These are phyloP conservation scores for Neodiprion virginianus DNA, from an alignment of 1,140 invertebrate species.

Conservation along the genomic window DNA sequence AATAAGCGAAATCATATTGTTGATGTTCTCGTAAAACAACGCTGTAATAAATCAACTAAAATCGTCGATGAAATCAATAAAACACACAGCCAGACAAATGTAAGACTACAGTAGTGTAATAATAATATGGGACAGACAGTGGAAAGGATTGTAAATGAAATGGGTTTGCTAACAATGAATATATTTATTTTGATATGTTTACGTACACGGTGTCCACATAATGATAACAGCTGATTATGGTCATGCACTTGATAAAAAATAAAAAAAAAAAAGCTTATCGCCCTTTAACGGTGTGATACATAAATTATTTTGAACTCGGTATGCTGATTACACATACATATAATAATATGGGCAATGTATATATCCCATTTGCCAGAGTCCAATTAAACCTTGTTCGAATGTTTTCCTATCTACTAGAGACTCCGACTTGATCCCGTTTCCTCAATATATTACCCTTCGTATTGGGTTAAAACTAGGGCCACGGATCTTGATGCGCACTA, in stretches of 20 bases:
- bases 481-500: too few species aligned
- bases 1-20: neutral
- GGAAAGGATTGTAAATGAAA: constrained; percentile 57
- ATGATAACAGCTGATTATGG: constrained; percentile 59
- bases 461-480: too few species aligned
- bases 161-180: constrained; percentile 59
- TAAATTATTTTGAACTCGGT: neutral
- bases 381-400: too few species aligned
- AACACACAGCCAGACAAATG: constrained; percentile 27
- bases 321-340: too few species aligned
- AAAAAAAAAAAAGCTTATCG: constrained; percentile 40
- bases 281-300: constrained; percentile 27
- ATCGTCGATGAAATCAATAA: constrained; percentile 18
- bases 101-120: too few species aligned
- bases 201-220: constrained; percentile 59
- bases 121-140: neutral
- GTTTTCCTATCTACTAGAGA: too few species aligned
- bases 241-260: constrained; percentile 17
- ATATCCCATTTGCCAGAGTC: too few species aligned
- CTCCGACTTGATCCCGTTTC: too few species aligned
- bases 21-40: neutral
- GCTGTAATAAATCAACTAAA: constrained; percentile 10
- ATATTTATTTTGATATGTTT: constrained; percentile 62
- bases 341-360: too few species aligned
- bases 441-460: too few species aligned